A percentile compares a stretch with the other conserved stretches of the same genome.
phyloP scores from a whole-genome alignment of 2,797 vertebrate species.

The Periophthalmus magnuspinnatus region DNA sequence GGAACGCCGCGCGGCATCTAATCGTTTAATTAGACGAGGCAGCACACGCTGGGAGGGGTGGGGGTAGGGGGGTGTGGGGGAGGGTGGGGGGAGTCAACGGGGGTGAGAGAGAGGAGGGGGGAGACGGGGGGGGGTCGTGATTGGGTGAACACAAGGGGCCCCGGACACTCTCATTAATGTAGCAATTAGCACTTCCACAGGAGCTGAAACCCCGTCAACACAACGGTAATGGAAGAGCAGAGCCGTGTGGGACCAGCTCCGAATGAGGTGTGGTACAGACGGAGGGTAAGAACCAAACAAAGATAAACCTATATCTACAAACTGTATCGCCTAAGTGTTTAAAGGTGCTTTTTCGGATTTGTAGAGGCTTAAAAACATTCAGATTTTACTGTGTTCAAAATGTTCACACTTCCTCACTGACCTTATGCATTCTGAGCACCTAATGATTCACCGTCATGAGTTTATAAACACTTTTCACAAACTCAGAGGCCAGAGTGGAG shows the following conservation, averaged over 20 bases:
- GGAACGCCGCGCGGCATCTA: constrained; percentile 94
- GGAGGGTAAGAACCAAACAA: constrained; percentile 12
- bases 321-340: no score
- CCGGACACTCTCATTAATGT: constrained; percentile 95
- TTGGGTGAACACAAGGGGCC: constrained; percentile 88
- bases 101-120: no score
- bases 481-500: no score
- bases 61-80: no score
- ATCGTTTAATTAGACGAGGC: constrained; percentile 98
- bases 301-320: constrained; percentile 23
- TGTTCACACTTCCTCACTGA: not conserved
- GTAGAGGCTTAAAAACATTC: no score
- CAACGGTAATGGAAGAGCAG: constrained; percentile 92
- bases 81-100: constrained; percentile 19
- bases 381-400: no score
- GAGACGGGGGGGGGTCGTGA: constrained; percentile 84
- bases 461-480: not conserved
- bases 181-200: constrained; percentile 98
- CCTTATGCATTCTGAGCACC: no score
- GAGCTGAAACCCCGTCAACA: constrained; percentile 94
- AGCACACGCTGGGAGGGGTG: constrained; percentile 85
- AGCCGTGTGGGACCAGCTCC: constrained; percentile 83
- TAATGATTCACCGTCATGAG: no score
- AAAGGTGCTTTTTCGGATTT: no score
- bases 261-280: constrained; percentile 4